phyloP scores from a whole-genome alignment of 2,888 invertebrate species.

The Perizoma flavofasciatum region DNA sequence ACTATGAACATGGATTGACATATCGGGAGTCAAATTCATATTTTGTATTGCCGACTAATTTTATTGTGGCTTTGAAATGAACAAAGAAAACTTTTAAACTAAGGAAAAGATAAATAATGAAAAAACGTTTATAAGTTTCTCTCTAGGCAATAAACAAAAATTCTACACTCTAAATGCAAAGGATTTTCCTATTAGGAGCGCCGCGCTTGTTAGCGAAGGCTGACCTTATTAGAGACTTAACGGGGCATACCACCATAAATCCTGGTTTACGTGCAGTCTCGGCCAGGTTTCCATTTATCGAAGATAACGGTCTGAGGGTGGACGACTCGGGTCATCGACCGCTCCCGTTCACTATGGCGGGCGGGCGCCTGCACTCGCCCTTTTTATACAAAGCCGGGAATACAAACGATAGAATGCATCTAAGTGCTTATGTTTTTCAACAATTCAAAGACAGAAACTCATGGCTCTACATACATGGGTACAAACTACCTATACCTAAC shows the following conservation, averaged over 20 bases:
- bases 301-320: slow-evolving; percentile 77
- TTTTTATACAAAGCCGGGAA: slow-evolving; percentile 26
- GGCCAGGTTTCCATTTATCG: slow-evolving; percentile 75
- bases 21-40: no score
- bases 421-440: background rate
- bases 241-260: slow-evolving; percentile 32
- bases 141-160: slow-evolving; percentile 1
- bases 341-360: slow-evolving; percentile 56
- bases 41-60: no score
- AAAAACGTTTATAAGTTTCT: no score
- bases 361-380: slow-evolving; percentile 43
- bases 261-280: slow-evolving; percentile 51
- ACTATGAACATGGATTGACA: no score
- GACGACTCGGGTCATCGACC: slow-evolving; percentile 66
- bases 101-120: no score
- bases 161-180: slow-evolving; percentile 1
- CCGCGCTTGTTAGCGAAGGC: slow-evolving; percentile 24
- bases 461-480: no score
- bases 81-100: no score
- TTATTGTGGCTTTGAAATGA: no score
- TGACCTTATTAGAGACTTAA: slow-evolving; percentile 29
- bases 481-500: no score
- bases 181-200: slow-evolving; percentile 20
- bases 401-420: slow-evolving; percentile 6
- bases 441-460: background rate